A percentile compares a stretch with the other conserved stretches of the same genome.
Evolutionary conservation across 2,888 invertebrate genomes (phyloP).

Genomic region (Eilema depressum): DNA sequence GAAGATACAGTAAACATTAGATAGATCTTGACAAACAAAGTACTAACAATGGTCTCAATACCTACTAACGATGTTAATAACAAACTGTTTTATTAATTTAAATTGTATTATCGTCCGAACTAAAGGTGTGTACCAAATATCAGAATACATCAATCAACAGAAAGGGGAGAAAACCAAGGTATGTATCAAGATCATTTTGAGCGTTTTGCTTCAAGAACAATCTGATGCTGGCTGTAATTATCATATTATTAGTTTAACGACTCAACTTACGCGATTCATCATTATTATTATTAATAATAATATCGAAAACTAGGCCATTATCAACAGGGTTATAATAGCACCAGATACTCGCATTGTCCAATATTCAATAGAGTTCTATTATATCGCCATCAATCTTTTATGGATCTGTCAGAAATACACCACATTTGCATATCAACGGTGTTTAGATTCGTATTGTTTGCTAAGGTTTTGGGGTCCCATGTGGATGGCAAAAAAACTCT

Average conservation of each 20-base stretch:
- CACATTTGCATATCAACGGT: slow-evolving; percentile 82
- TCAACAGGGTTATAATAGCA: slow-evolving; percentile 28
- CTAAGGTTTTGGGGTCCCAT: slow-evolving; percentile 31
- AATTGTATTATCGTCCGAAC: no score
- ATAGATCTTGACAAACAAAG: no score
- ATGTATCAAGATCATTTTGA: no score
- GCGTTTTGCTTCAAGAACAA: no score
- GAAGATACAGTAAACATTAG: no score
- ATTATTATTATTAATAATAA: slow-evolving; percentile 19
- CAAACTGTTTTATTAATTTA: no score
- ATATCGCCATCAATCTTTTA: slow-evolving; percentile 80
- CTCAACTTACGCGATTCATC: neutral
- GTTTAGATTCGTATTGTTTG: slow-evolving; percentile 55
- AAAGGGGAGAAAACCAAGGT: no score
- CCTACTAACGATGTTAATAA: no score
- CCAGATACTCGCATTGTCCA: slow-evolving; percentile 45
- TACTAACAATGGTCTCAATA: no score
- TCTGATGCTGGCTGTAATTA: no score
- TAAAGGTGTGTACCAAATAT: no score
- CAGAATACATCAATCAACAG: no score
- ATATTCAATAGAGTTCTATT: slow-evolving; percentile 64
- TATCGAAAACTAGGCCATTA: slow-evolving; percentile 24
- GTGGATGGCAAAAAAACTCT: neutral
- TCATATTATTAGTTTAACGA: neutral
- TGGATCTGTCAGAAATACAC: slow-evolving; percentile 77